Base-by-base conservation (phyloP, 2,888 invertebrate species). In the Papilio elwesi region DNA sequence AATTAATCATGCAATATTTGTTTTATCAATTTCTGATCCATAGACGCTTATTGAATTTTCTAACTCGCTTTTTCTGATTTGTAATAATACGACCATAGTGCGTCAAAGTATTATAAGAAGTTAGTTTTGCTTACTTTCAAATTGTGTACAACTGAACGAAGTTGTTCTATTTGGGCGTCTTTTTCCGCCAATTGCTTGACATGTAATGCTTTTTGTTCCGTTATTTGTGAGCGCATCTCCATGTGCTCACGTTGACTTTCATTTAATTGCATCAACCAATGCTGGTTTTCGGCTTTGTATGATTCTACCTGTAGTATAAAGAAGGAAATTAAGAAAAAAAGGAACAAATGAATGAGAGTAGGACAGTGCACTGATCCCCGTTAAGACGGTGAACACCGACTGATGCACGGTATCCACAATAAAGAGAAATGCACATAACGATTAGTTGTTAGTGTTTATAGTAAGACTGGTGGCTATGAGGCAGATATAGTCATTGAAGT, bases 271-370 rank as follows among this genome's bases (percentile, higher is more conserved):
- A 90, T 82, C 43, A 95, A 80, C 95, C 95, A 95, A 78, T 96
- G 96, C 70, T 95, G 94, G 57, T 95, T 94, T 81, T 96, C 96
- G 6, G 92, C 93, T 80, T 95, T 95, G 79, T 96, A 96, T 26
- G 94, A 94, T 26, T 94, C 94, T 38, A 96, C 90, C 93, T 93
- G 52, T 9, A 53, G 73, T 16, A 78, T 36, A 4, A 4, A 57
- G 38, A 26, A 72, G 38, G 12, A 71, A 38, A 13, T 16, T 47
- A 11, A 16, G 10, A 13, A 38, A 52, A 53, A 8, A 55, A 57
- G 8, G 26, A 7, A 8, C 26, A 1, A 16, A 16, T 49, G 3
- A 13, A 13, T 64, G n/a, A 15, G 10, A 47, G 10, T 64, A 64
- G 4, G 26, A 26, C 4, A 26, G 26, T 48, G n/a, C 36, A 36